Percentiles rank a stretch among this genome's conserved stretches.
phyloP scores from a whole-genome alignment of 2,888 invertebrate genomes.

The Eugnorisma glareosa region DNA sequence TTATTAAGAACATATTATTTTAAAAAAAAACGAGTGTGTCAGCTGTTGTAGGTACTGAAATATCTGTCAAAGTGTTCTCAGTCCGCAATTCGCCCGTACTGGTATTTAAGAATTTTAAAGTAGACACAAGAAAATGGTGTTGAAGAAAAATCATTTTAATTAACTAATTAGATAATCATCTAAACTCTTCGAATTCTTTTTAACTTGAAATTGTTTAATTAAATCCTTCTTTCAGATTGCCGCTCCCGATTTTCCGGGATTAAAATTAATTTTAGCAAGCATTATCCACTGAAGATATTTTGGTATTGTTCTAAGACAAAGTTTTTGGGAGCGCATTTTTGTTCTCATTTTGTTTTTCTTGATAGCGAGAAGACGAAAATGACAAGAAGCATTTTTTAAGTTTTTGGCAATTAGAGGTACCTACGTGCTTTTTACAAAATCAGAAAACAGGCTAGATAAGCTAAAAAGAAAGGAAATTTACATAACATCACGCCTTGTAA shows the following conservation, averaged over 20 bases:
- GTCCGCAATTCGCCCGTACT: background rate
- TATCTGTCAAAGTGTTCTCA: background rate
- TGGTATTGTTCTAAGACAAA: slow-evolving; percentile 8
- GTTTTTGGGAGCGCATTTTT: background rate
- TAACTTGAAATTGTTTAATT: slow-evolving; percentile 50
- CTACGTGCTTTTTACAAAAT: background rate
- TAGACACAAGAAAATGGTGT: background rate
- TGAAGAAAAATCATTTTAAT: slow-evolving; percentile 23
- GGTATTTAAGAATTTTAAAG: background rate
- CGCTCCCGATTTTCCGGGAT: slow-evolving; percentile 38
- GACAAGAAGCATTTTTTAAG: background rate
- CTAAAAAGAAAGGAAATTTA: background rate
- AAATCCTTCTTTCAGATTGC: slow-evolving; percentile 38
- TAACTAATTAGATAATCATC: slow-evolving; percentile 47
- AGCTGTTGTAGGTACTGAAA: background rate
- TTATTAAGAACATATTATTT: too few species aligned
- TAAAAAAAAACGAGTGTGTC: too few species aligned
- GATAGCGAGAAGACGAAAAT: background rate
- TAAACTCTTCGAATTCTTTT: slow-evolving; percentile 55
- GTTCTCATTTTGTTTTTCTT: background rate
- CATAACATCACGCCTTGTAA: background rate
- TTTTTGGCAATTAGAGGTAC: background rate
- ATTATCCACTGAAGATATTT: slow-evolving; percentile 34
- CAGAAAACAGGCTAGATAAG: background rate
- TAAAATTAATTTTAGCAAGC: slow-evolving; percentile 32